These are phyloP conservation scores for Cantharis nigra DNA, from an alignment of 2,888 invertebrate genomes.

Conservation along the genomic window DNA sequence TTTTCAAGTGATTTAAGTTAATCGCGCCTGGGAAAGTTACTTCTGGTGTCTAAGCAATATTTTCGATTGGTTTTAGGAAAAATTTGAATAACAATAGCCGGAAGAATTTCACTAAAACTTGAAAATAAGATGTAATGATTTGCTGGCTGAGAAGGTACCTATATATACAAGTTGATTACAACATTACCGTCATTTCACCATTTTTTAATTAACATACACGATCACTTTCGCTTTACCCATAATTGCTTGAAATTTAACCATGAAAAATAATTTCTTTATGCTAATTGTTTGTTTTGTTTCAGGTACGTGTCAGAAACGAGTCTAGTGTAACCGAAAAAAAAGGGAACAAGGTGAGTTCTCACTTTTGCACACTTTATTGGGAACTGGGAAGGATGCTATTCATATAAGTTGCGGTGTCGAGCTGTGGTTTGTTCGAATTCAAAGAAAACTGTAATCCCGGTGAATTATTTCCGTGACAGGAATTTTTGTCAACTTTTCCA, in stretches of 20 bases:
- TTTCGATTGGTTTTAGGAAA: background rate
- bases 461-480: background rate
- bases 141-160: background rate
- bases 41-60: no score
- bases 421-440: background rate
- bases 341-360: background rate
- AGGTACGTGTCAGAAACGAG: background rate
- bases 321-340: background rate
- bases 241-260: background rate
- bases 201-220: background rate
- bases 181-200: background rate
- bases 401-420: background rate
- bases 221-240: background rate
- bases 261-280: background rate
- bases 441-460: background rate
- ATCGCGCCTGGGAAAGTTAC: no score
- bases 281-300: background rate
- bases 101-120: background rate
- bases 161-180: background rate
- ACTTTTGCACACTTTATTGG: background rate
- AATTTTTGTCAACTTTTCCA: background rate
- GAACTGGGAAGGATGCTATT: background rate
- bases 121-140: background rate
- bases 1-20: no score
- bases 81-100: background rate